phyloP scores from a whole-genome alignment of 1,140 invertebrate species.

The Drosophila leontia region DNA sequence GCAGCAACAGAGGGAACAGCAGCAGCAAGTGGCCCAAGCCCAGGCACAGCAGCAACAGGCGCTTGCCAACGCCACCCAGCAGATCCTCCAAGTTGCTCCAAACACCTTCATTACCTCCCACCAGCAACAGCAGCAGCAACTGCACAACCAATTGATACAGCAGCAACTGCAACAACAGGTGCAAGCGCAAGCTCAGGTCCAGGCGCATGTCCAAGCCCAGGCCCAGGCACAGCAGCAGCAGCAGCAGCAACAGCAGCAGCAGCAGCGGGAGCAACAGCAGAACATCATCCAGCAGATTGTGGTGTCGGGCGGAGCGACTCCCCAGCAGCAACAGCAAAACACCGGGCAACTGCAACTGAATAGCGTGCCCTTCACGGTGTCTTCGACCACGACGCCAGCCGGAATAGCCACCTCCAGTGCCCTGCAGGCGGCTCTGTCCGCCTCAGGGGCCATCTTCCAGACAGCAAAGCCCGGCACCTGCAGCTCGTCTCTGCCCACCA shows the following conservation, averaged over 20 bases:
- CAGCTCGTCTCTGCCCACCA: constrained; percentile 54
- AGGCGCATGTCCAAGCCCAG: constrained; percentile 55
- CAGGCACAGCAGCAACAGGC: constrained; percentile 78
- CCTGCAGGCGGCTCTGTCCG: constrained; percentile 60
- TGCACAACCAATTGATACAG: constrained; percentile 79
- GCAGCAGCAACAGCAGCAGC: constrained; percentile 76
- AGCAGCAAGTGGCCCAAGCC: constrained; percentile 81
- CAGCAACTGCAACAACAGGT: constrained; percentile 81
- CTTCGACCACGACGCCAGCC: constrained; percentile 85
- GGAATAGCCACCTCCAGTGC: constrained; percentile 77
- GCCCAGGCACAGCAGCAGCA: constrained; percentile 51
- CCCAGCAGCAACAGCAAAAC: constrained; percentile 47
- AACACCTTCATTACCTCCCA: constrained; percentile 66
- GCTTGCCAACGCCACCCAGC: constrained; percentile 66
- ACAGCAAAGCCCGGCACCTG: constrained; percentile 55
- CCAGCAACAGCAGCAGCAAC: constrained; percentile 71
- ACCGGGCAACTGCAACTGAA: constrained; percentile 53
- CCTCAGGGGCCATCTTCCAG: constrained; percentile 62
- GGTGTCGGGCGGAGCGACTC: constrained; percentile 65
- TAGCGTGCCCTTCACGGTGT: constrained; percentile 84
- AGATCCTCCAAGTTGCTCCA: constrained; percentile 85
- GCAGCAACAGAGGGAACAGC: constrained; percentile 78
- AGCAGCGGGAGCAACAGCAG: constrained; percentile 77
- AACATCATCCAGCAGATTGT: constrained; percentile 81
- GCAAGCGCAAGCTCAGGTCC: constrained; percentile 51